phyloP scores from a whole-genome alignment of 2,113 vertebrate genomes.

The Phrynosoma platyrhinos region DNA sequence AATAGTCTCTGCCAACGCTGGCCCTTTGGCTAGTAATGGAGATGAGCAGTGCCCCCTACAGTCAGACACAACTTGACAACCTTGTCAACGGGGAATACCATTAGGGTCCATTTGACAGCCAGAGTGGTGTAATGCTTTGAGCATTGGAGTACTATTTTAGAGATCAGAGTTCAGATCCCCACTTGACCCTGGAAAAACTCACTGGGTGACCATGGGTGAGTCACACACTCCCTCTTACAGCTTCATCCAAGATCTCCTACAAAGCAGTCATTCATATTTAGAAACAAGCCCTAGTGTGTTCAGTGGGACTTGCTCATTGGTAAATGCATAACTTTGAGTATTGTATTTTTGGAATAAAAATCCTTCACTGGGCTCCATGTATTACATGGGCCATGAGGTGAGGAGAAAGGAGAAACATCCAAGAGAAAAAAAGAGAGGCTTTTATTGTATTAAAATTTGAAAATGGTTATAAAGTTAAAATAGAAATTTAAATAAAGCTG shows the following conservation, averaged over 20 bases:
- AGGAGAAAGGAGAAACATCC: too few species aligned
- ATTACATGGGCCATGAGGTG: too few species aligned
- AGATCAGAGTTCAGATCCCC: too few species aligned
- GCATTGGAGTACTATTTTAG: neutral
- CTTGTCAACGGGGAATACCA: too few species aligned
- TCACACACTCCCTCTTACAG: neutral
- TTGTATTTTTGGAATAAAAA: conserved; percentile 4
- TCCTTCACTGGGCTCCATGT: neutral
- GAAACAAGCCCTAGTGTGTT: neutral
- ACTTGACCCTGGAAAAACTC: too few species aligned
- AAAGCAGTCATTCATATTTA: neutral
- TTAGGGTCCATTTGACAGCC: neutral
- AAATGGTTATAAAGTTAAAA: conserved; percentile 2
- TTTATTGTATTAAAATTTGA: neutral
- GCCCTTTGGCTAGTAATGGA: too few species aligned
- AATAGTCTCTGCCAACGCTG: too few species aligned
- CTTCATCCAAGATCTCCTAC: neutral
- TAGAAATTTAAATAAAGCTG: neutral
- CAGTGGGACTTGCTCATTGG: neutral
- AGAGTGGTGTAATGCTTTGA: neutral
- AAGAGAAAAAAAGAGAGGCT: neutral
- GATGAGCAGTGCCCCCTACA: too few species aligned
- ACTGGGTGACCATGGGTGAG: too few species aligned
- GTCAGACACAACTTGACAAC: too few species aligned
- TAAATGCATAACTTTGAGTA: too few species aligned